Conservation (phyloP, 2,888 invertebrate species). For the Dione vanillae region DNA sequence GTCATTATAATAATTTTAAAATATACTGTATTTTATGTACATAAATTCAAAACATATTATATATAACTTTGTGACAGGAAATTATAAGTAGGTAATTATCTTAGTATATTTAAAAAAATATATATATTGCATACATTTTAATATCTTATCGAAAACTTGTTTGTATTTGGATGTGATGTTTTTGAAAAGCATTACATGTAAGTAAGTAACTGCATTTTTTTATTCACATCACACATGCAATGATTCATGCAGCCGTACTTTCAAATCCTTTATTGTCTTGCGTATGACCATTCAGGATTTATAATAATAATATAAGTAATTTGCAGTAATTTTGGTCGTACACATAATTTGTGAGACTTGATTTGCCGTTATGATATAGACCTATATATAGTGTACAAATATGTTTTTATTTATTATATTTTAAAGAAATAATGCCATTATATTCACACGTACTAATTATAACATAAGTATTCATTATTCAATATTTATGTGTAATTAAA, state of each 20-base stretch:
- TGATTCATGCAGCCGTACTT: slow-evolving; percentile 41
- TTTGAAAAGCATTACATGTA: background rate
- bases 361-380: too few relatives aligned
- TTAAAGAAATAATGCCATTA: too few relatives aligned
- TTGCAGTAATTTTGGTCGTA: slow-evolving; percentile 18
- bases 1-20: background rate
- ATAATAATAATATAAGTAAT: background rate
- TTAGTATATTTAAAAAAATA: background rate
- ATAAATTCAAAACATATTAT: background rate
- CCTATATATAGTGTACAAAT: too few relatives aligned
- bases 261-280: slow-evolving; percentile 37
- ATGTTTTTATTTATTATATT: too few relatives aligned
- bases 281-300: slow-evolving; percentile 30
- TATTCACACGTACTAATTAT: background rate
- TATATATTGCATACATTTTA: background rate
- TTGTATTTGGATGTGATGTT: background rate
- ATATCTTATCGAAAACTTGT: background rate
- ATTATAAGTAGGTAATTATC: background rate
- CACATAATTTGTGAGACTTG: slow-evolving; percentile 3
- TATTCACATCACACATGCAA: slow-evolving; percentile 33
- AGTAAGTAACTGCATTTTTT: slow-evolving; percentile 32
- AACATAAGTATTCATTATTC: too few relatives aligned
- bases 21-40: background rate
- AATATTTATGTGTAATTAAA: too few relatives aligned
- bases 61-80: background rate